Percentiles rank a stretch among this genome's conserved stretches.
Evolutionary conservation across 2,797 vertebrate genomes (phyloP).

Genomic region (Pangasius sanitwongsei): DNA sequence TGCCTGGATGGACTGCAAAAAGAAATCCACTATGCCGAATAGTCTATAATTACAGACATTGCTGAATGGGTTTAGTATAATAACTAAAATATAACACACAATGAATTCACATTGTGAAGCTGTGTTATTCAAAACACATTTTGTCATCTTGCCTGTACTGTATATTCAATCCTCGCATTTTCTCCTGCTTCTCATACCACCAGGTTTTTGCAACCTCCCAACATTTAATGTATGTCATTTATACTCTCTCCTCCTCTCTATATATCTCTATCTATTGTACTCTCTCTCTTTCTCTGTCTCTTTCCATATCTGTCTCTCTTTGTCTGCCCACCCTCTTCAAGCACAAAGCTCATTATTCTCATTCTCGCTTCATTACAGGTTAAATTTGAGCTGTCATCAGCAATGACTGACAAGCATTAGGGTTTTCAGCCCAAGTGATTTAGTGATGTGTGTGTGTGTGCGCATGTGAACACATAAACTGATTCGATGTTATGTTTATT

Average conservation of each 20-base stretch:
- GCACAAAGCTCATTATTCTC: constrained; percentile 69
- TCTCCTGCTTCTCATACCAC: neutral
- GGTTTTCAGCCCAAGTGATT: neutral
- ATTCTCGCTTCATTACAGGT: constrained; percentile 70
- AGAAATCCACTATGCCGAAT: neutral
- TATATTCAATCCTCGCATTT: neutral
- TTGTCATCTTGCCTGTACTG: neutral
- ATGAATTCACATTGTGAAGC: neutral
- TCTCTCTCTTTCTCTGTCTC: neutral
- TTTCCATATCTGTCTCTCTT: neutral
- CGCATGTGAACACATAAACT: neutral
- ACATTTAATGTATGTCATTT: neutral
- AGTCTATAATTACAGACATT: neutral
- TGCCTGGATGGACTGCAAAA: neutral
- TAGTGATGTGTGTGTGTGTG: neutral
- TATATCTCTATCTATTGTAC: neutral
- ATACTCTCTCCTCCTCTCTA: neutral
- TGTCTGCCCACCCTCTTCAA: constrained; percentile 48
- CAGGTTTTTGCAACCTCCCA: neutral
- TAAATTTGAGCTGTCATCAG: constrained; percentile 73
- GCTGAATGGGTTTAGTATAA: neutral
- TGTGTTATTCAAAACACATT: neutral
- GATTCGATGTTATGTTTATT: neutral
- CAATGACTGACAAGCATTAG: constrained; percentile 55
- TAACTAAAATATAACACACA: neutral